Conservation (phyloP, 1,140 invertebrate species). For the Lepidotrigona ventralis region DNA sequence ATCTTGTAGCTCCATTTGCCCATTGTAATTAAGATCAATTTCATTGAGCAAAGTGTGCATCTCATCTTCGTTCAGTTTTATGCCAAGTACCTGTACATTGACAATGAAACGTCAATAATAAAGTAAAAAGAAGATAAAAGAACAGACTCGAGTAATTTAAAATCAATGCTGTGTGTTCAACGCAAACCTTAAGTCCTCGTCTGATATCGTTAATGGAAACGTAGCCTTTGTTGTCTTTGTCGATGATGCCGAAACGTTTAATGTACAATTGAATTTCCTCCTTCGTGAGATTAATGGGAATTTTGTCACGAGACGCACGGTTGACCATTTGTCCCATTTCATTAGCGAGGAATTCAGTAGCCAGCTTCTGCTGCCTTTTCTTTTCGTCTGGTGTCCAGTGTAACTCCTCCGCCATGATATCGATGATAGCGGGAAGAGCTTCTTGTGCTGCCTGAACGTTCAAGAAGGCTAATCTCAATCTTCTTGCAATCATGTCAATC, state of each 20-base stretch:
- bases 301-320: conserved; percentile 90
- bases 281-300: conserved; percentile 95
- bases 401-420: conserved; percentile 98
- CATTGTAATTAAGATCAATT: conserved; percentile 85
- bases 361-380: conserved; percentile 88
- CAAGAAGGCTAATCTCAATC: conserved; percentile 95
- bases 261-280: conserved; percentile 97
- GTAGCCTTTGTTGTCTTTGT: conserved; percentile 97
- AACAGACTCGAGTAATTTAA: conserved; percentile 35
- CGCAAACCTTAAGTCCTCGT: conserved; percentile 92
- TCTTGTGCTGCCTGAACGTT: conserved; percentile 98
- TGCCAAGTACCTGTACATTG: conserved; percentile 82
- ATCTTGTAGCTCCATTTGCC: conserved; percentile 86
- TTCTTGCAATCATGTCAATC: conserved; percentile 96
- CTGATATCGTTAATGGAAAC: conserved; percentile 98
- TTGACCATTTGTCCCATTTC: conserved; percentile 99
- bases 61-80: conserved; percentile 83
- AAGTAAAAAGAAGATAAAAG: conserved; percentile 17
- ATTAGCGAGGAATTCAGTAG: conserved; percentile 91
- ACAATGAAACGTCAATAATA: conserved; percentile 66
- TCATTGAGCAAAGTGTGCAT: conserved; percentile 85
- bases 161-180: background rate
- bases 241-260: conserved; percentile 96
- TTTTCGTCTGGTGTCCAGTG: conserved; percentile 94
- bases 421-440: conserved; percentile 93